phyloP scores from a whole-genome alignment of 2,888 invertebrate genomes.

The Cylloceria caligata region DNA sequence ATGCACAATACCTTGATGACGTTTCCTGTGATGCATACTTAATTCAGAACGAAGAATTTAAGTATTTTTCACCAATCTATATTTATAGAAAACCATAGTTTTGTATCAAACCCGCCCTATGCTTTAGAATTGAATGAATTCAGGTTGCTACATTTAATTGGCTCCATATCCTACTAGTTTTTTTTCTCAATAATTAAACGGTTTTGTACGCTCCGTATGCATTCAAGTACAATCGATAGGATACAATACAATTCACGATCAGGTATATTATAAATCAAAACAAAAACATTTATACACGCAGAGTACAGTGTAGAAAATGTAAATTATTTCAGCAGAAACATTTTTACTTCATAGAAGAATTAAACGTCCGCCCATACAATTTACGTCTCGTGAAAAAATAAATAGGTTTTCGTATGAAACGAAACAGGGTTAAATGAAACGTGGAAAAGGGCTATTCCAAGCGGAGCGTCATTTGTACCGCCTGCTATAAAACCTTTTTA shows the following conservation, averaged over 20 bases:
- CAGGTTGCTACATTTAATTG: neutral
- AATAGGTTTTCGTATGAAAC: neutral
- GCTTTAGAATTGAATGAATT: too few relatives aligned
- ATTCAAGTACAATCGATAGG: neutral
- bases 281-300: neutral
- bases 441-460: slow-evolving; percentile 2
- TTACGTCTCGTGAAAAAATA: neutral
- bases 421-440: neutral
- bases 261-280: neutral
- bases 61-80: too few relatives aligned
- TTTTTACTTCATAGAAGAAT: slow-evolving; percentile 20
- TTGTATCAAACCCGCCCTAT: too few relatives aligned
- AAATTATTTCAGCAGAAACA: slow-evolving; percentile 14
- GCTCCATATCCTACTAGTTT: too few relatives aligned
- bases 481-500: neutral
- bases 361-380: neutral
- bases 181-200: slow-evolving; percentile 1
- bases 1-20: neutral
- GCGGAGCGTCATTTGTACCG: neutral
- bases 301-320: slow-evolving; percentile 13
- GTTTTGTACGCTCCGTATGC: neutral
- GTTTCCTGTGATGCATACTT: neutral
- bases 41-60: neutral
- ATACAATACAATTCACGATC: neutral
- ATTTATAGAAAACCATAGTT: too few relatives aligned